Percentiles rank a stretch among this genome's conserved stretches.
Evolutionary conservation across 2,797 vertebrate species (phyloP).

Genomic region (Phylloscopus collybita): DNA sequence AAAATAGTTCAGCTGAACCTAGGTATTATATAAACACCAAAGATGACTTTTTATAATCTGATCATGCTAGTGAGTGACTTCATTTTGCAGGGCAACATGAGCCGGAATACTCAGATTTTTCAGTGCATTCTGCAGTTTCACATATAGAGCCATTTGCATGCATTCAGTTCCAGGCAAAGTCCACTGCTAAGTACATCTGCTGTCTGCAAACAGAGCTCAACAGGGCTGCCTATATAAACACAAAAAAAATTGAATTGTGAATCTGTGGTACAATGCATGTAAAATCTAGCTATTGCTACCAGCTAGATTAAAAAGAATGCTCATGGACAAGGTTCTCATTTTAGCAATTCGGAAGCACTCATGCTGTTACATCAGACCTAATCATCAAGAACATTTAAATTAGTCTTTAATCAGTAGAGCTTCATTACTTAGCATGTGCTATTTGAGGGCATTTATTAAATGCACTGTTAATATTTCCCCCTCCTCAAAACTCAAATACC

Average conservation of each 20-base stretch:
- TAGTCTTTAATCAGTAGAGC: background rate
- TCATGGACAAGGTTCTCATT: background rate
- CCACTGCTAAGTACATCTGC: background rate
- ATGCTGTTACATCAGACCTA: background rate
- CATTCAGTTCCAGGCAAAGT: background rate
- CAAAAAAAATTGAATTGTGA: background rate
- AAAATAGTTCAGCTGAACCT: background rate
- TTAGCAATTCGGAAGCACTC: background rate
- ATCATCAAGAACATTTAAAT: background rate
- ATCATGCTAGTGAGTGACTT: background rate
- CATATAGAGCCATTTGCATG: background rate
- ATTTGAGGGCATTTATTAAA: background rate
- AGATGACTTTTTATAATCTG: background rate
- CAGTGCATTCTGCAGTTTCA: background rate
- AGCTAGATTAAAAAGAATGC: background rate
- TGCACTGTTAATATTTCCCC: background rate
- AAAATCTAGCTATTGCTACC: background rate
- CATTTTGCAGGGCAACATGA: constrained; percentile 17
- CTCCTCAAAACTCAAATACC: background rate
- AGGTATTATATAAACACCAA: background rate
- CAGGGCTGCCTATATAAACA: background rate
- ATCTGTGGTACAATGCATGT: background rate
- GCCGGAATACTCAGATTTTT: constrained; percentile 36
- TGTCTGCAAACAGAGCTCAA: background rate
- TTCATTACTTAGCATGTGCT: background rate